phyloP scores from a whole-genome alignment of 2,797 vertebrate genomes.

The Geotrypetes seraphini region DNA sequence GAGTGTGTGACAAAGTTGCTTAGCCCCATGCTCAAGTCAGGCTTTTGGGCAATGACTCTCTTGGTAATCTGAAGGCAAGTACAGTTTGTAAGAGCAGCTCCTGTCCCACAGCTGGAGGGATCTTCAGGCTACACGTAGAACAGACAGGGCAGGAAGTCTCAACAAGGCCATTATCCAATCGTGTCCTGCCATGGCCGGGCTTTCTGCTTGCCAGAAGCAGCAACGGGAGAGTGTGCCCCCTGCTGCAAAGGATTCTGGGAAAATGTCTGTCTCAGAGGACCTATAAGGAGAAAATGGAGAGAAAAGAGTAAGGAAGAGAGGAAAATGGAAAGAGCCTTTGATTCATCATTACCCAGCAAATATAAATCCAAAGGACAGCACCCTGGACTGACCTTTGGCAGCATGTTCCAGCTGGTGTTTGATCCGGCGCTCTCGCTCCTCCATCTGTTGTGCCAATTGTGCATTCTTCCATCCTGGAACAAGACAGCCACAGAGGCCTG shows the following conservation, averaged over 20 bases:
- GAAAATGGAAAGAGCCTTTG: not conserved
- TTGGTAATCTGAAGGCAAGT: no score
- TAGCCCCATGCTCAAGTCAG: no score
- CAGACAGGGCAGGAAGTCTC: slow-evolving; percentile 27
- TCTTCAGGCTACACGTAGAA: not conserved
- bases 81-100: no score
- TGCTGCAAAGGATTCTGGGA: slow-evolving; percentile 71
- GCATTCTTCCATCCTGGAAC: slow-evolving; percentile 75
- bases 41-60: no score
- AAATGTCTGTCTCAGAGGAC: slow-evolving; percentile 77
- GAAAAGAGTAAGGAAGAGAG: slow-evolving; percentile 1
- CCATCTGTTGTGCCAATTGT: slow-evolving; percentile 59
- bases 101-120: no score
- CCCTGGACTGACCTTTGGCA: slow-evolving; percentile 56
- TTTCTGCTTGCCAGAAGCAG: slow-evolving; percentile 13
- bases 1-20: no score
- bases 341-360: not conserved
- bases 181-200: slow-evolving; percentile 39
- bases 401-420: slow-evolving; percentile 71
- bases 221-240: not conserved
- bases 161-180: slow-evolving; percentile 4
- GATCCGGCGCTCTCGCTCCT: slow-evolving; percentile 67
- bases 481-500: no score
- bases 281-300: slow-evolving; percentile 42
- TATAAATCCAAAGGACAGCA: not conserved